These are phyloP conservation scores for rat (Rattus norvegicus) DNA, from an alignment of 2,113 vertebrate genomes.

Conservation along the genomic window DNA sequence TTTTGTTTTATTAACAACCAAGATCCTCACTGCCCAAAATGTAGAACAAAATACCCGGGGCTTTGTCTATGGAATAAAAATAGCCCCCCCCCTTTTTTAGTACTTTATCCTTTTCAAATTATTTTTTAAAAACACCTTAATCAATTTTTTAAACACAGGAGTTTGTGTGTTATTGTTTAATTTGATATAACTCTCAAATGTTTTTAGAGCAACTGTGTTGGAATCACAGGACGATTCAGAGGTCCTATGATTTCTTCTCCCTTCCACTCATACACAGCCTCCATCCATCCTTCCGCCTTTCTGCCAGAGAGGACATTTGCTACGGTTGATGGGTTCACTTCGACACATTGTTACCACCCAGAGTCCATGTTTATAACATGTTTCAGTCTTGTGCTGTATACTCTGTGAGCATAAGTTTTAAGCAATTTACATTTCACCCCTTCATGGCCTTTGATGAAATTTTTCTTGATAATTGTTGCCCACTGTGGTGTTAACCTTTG, in stretches of 20 bases:
- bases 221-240: too few species aligned
- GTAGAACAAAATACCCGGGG: too few species aligned
- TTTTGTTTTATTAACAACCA: background rate
- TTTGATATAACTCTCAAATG: background rate
- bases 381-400: background rate
- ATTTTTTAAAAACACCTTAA: background rate
- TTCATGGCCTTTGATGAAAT: background rate
- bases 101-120: background rate
- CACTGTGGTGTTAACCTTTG: background rate
- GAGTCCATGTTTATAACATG: too few species aligned
- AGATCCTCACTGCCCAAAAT: background rate
- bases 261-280: rapidly evolving
- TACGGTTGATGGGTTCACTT: background rate
- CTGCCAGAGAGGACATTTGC: rapidly evolving
- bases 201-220: background rate
- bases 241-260: too few species aligned
- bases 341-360: background rate
- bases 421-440: background rate
- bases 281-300: too few species aligned
- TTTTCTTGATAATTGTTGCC: background rate
- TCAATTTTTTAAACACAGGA: background rate
- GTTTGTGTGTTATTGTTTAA: background rate
- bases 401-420: background rate
- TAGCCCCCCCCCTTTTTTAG: background rate
- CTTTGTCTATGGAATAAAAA: background rate